Percentiles rank a stretch among this genome's conserved stretches.
These are phyloP conservation scores for Macquaria australasica DNA, from an alignment of 2,113 vertebrate species.

Conservation along the genomic window DNA sequence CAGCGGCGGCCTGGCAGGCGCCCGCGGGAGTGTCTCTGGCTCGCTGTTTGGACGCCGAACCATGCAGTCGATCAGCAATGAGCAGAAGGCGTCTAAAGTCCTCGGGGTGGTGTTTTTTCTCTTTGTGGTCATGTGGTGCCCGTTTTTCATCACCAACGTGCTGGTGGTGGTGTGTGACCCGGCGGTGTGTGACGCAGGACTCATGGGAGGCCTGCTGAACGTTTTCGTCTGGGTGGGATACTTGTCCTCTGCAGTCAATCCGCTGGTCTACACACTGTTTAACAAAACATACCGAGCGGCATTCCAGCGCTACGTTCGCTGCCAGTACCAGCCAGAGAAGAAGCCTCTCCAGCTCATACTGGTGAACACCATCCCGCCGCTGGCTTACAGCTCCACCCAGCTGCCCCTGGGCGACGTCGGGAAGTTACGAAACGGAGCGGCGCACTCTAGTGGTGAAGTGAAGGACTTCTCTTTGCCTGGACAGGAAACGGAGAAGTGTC, in stretches of 20 bases:
- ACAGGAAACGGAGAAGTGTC: constrained; percentile 7
- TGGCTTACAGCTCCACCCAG: constrained; percentile 90
- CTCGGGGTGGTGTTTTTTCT: constrained; percentile 97
- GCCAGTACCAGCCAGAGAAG: constrained; percentile 91
- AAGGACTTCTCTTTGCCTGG: constrained; percentile 31
- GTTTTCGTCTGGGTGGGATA: constrained; percentile 98
- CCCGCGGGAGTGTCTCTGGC: constrained; percentile 42
- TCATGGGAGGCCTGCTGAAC: constrained; percentile 91
- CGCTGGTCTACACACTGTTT: constrained; percentile 94
- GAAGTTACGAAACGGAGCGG: constrained; percentile 81
- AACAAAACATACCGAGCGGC: constrained; percentile 95
- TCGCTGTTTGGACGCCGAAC: constrained; percentile 87
- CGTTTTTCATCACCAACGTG: constrained; percentile 97
- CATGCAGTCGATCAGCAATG: constrained; percentile 96
- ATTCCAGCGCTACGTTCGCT: constrained; percentile 92
- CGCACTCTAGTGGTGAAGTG: background rate
- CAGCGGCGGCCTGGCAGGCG: constrained; percentile 9
- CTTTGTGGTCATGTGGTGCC: constrained; percentile 99
- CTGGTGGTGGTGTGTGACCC: constrained; percentile 91
- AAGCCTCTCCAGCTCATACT: constrained; percentile 94
- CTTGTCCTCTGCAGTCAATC: constrained; percentile 95
- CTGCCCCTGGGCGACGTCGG: constrained; percentile 84
- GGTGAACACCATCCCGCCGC: constrained; percentile 93
- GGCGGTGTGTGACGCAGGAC: constrained; percentile 83
- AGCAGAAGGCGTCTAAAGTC: constrained; percentile 97